These are phyloP conservation scores for Formica selysi DNA, from an alignment of 1,140 invertebrate genomes.

Conservation along the genomic window DNA sequence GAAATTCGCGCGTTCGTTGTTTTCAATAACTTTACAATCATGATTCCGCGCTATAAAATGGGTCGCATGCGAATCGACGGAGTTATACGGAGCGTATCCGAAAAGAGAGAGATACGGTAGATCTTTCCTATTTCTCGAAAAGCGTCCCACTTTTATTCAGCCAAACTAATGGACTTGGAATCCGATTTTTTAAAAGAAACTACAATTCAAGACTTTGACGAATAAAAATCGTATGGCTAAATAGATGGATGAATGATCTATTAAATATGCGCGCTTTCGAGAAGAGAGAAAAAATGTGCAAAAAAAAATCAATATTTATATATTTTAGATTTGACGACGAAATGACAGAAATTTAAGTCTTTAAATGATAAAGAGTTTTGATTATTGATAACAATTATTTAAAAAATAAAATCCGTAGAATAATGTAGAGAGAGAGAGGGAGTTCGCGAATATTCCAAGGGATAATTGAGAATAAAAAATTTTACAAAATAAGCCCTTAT, in stretches of 20 bases:
- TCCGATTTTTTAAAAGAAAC: slow-evolving; percentile 3
- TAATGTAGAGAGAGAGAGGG: too few relatives aligned
- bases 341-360: too few relatives aligned
- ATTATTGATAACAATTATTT: too few relatives aligned
- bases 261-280: not conserved
- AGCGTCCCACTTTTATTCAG: not conserved
- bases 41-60: slow-evolving; percentile 34
- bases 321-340: too few relatives aligned
- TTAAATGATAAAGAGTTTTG: too few relatives aligned
- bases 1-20: slow-evolving; percentile 18
- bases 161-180: slow-evolving; percentile 8
- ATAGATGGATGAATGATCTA: too few relatives aligned
- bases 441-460: not conserved
- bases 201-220: not conserved
- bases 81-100: slow-evolving; percentile 5
- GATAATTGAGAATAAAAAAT: not conserved
- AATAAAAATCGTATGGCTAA: not conserved
- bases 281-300: not conserved
- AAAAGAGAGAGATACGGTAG: slow-evolving; percentile 4
- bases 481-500: not conserved
- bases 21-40: slow-evolving; percentile 57
- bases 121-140: slow-evolving; percentile 25
- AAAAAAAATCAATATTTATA: not conserved
- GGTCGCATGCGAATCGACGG: slow-evolving; percentile 22
- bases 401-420: too few relatives aligned